phyloP scores from a whole-genome alignment of 2,797 vertebrate species.

The Picus viridis region DNA sequence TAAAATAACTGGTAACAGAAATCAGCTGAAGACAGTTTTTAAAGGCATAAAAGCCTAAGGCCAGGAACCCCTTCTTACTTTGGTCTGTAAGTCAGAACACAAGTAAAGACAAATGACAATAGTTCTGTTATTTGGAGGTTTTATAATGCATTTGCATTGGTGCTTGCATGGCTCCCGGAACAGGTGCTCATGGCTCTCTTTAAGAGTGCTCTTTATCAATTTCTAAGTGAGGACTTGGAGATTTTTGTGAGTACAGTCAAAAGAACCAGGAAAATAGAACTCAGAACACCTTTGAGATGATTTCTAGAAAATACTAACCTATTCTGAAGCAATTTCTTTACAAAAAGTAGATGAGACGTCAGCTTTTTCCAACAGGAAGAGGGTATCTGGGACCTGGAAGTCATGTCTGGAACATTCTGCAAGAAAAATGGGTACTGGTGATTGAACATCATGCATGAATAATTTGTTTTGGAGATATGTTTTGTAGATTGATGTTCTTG shows the following conservation, averaged over 20 bases:
- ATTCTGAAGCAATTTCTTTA: slow-evolving; percentile 25
- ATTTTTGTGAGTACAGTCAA: not conserved
- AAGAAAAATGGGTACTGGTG: slow-evolving; percentile 19
- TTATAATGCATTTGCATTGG: slow-evolving; percentile 19
- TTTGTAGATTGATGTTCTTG: slow-evolving; percentile 22
- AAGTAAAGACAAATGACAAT: not conserved
- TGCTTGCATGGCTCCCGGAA: not conserved
- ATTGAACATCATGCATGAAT: slow-evolving; percentile 23
- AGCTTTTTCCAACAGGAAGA: slow-evolving; percentile 31
- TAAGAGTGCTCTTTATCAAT: not conserved
- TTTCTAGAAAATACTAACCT: slow-evolving; percentile 43
- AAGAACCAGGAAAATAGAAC: slow-evolving; percentile 4
- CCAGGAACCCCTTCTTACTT: not conserved
- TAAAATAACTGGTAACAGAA: slow-evolving; percentile 48
- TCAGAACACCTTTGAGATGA: not conserved
- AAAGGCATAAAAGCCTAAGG: not conserved
- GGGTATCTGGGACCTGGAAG: not conserved
- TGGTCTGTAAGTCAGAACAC: slow-evolving; percentile 26
- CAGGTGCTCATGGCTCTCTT: not conserved
- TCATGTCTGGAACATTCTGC: slow-evolving; percentile 18
- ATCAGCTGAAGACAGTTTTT: slow-evolving; percentile 32
- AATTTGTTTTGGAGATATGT: slow-evolving; percentile 25
- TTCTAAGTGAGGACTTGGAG: slow-evolving; percentile 25
- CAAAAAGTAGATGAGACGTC: slow-evolving; percentile 5
- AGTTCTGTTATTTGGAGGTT: slow-evolving; percentile 31